A percentile compares a stretch with the other conserved stretches of the same genome.
Conservation (phyloP, 2,797 vertebrate species). For the Anguilla megastoma region DNA sequence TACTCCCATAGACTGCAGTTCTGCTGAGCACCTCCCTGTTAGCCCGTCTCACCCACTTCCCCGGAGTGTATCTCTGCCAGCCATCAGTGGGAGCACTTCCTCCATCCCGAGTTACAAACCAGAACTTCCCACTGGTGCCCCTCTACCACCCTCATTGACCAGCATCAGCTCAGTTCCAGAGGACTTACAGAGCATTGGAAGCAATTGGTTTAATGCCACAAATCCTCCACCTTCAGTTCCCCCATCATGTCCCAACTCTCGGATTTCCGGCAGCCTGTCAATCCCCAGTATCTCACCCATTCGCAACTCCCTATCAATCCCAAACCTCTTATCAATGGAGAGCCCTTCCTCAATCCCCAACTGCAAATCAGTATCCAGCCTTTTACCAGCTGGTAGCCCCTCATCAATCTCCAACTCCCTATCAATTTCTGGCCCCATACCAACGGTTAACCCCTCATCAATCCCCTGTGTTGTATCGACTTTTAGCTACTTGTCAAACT, state of each 20-base stretch:
- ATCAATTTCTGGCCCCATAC: background rate
- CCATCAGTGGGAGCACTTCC: conserved; percentile 72
- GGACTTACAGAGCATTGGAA: conserved; percentile 77
- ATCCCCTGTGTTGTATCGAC: background rate
- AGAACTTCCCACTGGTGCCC: conserved; percentile 45
- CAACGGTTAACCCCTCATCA: background rate
- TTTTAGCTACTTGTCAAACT: background rate
- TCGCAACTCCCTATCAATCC: conserved; percentile 56
- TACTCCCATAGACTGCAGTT: conserved; percentile 74
- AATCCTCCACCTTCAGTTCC: conserved; percentile 42
- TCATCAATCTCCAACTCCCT: conserved; percentile 58
- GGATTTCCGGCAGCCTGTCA: background rate
- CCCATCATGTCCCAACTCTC: background rate
- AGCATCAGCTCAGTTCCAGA: conserved; percentile 75
- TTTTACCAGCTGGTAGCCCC: too few species aligned
- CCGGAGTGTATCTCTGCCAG: conserved; percentile 90
- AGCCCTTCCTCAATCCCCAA: background rate
- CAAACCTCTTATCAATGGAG: conserved; percentile 19
- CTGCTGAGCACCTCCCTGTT: conserved; percentile 61
- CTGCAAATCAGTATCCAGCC: conserved; percentile 29
- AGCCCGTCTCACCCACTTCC: conserved; percentile 70
- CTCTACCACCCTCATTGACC: conserved; percentile 51
- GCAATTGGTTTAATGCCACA: conserved; percentile 60
- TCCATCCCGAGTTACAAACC: conserved; percentile 54
- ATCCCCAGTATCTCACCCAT: background rate